A percentile compares a stretch with the other conserved stretches of the same genome.
phyloP scores from a whole-genome alignment of 2,888 invertebrate species.

The Chirona hameri region DNA sequence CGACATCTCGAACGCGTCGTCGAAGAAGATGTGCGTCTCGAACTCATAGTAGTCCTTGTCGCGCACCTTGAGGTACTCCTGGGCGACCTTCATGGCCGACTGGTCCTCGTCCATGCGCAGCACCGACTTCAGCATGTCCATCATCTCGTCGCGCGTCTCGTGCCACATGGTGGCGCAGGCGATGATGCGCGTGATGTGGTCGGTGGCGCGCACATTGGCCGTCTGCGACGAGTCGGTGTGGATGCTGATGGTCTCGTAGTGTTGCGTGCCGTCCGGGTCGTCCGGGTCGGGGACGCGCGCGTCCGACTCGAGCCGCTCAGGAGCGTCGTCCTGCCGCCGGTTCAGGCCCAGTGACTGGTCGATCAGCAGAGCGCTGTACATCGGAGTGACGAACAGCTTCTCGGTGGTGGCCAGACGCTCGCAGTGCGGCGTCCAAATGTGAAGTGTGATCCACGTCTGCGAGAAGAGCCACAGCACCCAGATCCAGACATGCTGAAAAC shows the following conservation, averaged over 20 bases:
- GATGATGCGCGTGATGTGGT: constrained; percentile 88
- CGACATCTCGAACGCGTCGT: constrained; percentile 93
- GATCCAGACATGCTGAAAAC: constrained; percentile 74
- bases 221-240: constrained; percentile 72
- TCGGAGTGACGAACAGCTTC: constrained; percentile 87
- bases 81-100: constrained; percentile 75
- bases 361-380: constrained; percentile 86
- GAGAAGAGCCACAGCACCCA: constrained; percentile 90
- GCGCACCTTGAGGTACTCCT: constrained; percentile 63
- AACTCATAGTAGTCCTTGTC: constrained; percentile 56
- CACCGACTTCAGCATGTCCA: constrained; percentile 83
- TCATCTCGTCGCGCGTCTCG: constrained; percentile 86
- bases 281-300: constrained; percentile 66
- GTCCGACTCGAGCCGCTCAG: constrained; percentile 80
- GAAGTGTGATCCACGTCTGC: constrained; percentile 93
- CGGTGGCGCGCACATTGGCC: constrained; percentile 75
- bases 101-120: constrained; percentile 86
- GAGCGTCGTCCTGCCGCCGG: constrained; percentile 54
- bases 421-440: constrained; percentile 97
- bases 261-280: constrained; percentile 48
- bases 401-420: constrained; percentile 95
- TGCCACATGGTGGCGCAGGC: constrained; percentile 99
- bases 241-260: constrained; percentile 92
- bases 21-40: constrained; percentile 89
- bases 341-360: constrained; percentile 95